These are phyloP conservation scores for Alaudala cheleensis DNA, from an alignment of 2,113 vertebrate species.

Conservation along the genomic window DNA sequence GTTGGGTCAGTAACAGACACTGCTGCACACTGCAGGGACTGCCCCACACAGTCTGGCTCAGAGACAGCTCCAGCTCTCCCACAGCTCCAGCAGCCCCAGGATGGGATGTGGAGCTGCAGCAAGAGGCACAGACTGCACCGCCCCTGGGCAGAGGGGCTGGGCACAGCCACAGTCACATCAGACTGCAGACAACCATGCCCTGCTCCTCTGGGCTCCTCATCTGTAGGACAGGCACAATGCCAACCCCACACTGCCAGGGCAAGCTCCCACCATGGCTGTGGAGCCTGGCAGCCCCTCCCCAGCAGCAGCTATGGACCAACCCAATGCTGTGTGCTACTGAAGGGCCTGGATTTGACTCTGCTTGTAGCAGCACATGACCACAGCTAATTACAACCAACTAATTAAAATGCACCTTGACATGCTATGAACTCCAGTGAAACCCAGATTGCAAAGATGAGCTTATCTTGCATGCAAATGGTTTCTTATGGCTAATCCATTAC, in stretches of 20 bases:
- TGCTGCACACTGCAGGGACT: not conserved
- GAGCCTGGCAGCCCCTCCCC: not conserved
- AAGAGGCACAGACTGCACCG: rapidly evolving
- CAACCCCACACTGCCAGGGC: not conserved
- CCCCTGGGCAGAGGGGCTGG: not conserved
- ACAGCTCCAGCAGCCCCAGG: rapidly evolving
- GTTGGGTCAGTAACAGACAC: not conserved
- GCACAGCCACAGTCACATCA: not conserved
- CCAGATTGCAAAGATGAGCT: not conserved
- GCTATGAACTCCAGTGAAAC: not conserved
- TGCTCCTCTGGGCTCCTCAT: not conserved
- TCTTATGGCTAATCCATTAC: not conserved
- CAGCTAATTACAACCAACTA: not conserved
- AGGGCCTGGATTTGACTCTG: not conserved
- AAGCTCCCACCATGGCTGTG: not conserved
- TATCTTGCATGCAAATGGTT: not conserved
- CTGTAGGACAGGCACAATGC: not conserved
- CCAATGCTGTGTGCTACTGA: rapidly evolving
- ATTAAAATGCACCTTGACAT: not conserved
- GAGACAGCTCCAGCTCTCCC: not conserved
- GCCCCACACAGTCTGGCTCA: rapidly evolving
- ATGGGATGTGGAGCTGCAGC: not conserved
- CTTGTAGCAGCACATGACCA: not conserved
- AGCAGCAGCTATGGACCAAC: not conserved
- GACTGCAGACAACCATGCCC: not conserved